These are phyloP conservation scores for Brachypalpus laphriformis DNA, from an alignment of 2,888 invertebrate genomes.

Conservation along the genomic window DNA sequence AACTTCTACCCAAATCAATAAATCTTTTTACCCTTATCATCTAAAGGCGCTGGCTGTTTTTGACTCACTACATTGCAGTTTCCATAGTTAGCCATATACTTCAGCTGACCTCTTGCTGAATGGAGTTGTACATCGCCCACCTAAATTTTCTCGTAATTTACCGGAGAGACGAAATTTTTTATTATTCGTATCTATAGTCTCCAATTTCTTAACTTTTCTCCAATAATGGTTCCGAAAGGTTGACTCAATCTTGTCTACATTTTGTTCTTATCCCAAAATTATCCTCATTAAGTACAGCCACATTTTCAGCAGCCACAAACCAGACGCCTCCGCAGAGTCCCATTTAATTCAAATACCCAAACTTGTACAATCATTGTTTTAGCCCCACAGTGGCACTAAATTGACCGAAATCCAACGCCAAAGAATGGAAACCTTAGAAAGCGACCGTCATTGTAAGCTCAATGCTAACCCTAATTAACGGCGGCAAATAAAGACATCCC, in stretches of 20 bases:
- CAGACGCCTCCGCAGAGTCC: not conserved
- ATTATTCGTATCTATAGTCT: not conserved
- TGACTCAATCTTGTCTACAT: not conserved
- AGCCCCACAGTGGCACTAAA: conserved; percentile 26
- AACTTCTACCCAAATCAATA: no score
- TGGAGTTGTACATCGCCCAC: not conserved
- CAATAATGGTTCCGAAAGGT: not conserved
- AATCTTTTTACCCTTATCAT: no score
- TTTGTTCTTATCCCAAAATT: conserved; percentile 1
- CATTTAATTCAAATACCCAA: conserved; percentile 15
- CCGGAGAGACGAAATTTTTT: not conserved
- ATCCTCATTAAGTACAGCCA: conserved; percentile 8
- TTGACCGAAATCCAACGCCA: conserved; percentile 35
- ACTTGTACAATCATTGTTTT: conserved; percentile 29
- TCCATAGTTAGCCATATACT: no score
- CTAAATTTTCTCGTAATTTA: not conserved
- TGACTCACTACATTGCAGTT: no score
- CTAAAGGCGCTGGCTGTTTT: no score
- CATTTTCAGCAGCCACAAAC: not conserved
- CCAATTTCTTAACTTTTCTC: not conserved
- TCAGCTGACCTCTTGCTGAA: not conserved
- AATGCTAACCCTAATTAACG: conserved; percentile 47
- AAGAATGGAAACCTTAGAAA: not conserved
- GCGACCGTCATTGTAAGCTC: conserved; percentile 16
- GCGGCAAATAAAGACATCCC: conserved; percentile 29